Evolutionary conservation across 2,113 vertebrate genomes (phyloP).

Genomic region (Alexandromys fortis): DNA sequence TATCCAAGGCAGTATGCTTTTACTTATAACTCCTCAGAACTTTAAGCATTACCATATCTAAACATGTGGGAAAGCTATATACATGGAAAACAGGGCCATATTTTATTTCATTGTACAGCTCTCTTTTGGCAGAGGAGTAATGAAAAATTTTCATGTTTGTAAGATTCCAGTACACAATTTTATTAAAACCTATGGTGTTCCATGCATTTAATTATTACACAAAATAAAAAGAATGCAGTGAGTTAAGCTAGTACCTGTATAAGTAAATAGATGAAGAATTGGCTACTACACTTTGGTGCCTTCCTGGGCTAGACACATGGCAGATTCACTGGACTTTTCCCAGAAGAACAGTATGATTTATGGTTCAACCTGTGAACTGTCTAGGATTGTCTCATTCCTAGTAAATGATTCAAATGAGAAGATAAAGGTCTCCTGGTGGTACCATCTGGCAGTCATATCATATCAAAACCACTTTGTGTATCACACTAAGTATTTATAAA

Average conservation of each 20-base stretch:
- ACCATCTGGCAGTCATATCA: slow-evolving; percentile 4
- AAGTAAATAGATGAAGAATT: neutral
- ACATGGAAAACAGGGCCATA: neutral
- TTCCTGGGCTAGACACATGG: neutral
- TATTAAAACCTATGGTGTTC: slow-evolving; percentile 24
- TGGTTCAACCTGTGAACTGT: neutral
- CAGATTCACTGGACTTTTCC: neutral
- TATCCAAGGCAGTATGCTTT: slow-evolving; percentile 7
- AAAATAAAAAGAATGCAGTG: neutral
- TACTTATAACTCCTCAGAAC: neutral
- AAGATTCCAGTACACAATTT: slow-evolving; percentile 21
- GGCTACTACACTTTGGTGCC: neutral
- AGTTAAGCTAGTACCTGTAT: neutral
- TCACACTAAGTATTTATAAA: slow-evolving; percentile 19
- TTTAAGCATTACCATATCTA: slow-evolving; percentile 16
- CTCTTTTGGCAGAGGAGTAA: neutral
- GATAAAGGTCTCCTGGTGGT: slow-evolving; percentile 17
- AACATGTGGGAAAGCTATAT: neutral
- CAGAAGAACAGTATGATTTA: slow-evolving; percentile 9
- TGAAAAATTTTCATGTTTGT: neutral
- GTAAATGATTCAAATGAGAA: slow-evolving; percentile 29
- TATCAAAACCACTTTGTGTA: neutral
- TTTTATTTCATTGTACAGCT: neutral
- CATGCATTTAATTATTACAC: neutral
- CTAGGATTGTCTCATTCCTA: neutral